phyloP scores from a whole-genome alignment of 2,797 vertebrate species.

The Cynodonichthys magdalenae region DNA sequence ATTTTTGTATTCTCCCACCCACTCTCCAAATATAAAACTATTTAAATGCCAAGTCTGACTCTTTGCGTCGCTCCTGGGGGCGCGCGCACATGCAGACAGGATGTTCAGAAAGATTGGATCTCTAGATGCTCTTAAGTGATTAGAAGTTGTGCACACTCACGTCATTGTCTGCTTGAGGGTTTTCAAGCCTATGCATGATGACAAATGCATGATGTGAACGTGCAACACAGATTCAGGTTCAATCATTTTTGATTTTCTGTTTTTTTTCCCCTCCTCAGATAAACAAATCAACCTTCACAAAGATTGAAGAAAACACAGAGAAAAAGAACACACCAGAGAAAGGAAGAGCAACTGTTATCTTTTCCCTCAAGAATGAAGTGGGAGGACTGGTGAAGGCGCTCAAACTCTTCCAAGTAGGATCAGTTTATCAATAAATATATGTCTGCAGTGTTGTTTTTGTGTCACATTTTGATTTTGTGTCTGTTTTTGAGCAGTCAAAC shows the following conservation, averaged over 20 bases:
- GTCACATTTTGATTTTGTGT: not conserved
- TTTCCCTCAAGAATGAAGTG: conserved; percentile 97
- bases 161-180: not conserved
- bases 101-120: conserved; percentile 15
- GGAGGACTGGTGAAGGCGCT: conserved; percentile 95
- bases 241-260: conserved; percentile 3
- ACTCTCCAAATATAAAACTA: too few species aligned
- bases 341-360: conserved; percentile 89
- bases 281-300: conserved; percentile 86
- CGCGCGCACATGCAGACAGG: conserved; percentile 3
- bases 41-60: not conserved
- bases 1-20: not conserved
- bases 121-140: conserved; percentile 32
- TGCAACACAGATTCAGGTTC: not conserved
- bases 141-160: conserved; percentile 17
- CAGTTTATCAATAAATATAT: too few species aligned
- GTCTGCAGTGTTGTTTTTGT: not conserved
- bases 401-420: conserved; percentile 92
- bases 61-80: not conserved
- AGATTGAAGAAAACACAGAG: conserved; percentile 94
- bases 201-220: not conserved
- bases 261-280: conserved; percentile 70
- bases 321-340: conserved; percentile 87
- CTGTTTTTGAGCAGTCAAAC: not conserved
- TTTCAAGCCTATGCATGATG: too few species aligned